These are phyloP conservation scores for Nothobranchius kuhntae DNA, from an alignment of 2,113 vertebrate species.

Conservation along the genomic window DNA sequence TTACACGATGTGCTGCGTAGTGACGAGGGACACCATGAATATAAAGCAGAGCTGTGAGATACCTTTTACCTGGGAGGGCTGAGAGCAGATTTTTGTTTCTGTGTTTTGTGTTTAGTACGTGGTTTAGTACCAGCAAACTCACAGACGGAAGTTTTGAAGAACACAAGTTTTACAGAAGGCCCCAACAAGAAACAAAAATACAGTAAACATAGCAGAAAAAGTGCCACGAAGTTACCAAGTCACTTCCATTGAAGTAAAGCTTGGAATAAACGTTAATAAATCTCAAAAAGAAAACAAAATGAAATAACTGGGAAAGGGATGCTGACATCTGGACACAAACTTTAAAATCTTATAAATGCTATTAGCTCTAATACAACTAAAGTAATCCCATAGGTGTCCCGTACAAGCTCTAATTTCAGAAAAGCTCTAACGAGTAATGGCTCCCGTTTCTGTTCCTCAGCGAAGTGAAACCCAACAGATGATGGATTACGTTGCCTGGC, in stretches of 20 bases:
- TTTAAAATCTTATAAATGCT: conserved; percentile 2
- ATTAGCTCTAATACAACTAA: conserved; percentile 1
- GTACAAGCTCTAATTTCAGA: conserved; percentile 3
- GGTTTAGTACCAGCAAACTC: conserved; percentile 10
- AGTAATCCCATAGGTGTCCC: not conserved
- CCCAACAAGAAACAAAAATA: not conserved
- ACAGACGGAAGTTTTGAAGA: conserved; percentile 55
- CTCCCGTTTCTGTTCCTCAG: conserved; percentile 10
- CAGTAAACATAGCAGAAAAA: too few relatives aligned
- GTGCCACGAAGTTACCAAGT: too few relatives aligned
- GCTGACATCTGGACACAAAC: not conserved
- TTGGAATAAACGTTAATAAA: too few relatives aligned
- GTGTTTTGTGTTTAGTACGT: not conserved
- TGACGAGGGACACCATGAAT: conserved; percentile 19
- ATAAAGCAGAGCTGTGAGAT: conserved; percentile 3
- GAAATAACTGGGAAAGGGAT: not conserved
- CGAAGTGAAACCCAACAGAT: conserved; percentile 42
- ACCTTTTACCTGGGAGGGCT: conserved; percentile 31
- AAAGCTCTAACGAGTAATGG: not conserved
- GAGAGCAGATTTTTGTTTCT: conserved; percentile 1
- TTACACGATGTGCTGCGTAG: conserved; percentile 29
- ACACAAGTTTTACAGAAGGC: conserved; percentile 28
- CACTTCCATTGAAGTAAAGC: too few relatives aligned
- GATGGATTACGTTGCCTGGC: conserved; percentile 30
- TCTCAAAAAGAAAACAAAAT: too few relatives aligned